Evolutionary conservation across 2,888 invertebrate genomes (phyloP), one percentile per base, ranked within the genome.

Genomic region (Anagyrus pseudococci): DNA sequence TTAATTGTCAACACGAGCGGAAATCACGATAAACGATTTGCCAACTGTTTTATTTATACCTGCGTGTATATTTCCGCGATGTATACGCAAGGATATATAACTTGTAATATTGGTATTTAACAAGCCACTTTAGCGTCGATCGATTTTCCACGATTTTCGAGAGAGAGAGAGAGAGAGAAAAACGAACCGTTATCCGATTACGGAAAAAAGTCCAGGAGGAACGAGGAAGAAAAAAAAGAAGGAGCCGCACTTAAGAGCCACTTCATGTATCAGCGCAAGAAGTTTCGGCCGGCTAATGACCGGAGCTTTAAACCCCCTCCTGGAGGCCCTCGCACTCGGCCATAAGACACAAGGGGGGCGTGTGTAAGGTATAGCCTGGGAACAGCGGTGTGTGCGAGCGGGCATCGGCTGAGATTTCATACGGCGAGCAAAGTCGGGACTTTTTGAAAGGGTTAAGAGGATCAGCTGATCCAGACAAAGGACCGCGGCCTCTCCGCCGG

Each of bases 391-490:
- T n/a, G n/a, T n/a, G n/a, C 50, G 37, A 58, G 41, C 3, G 22
- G 19, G 7, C 10, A n/a, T 37, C 48, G 8, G 13, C 59, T 52
- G 64, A 64, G 56, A 64, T 60, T 56, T 50, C 59, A 43, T 49
- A 53, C 2, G n/a, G 49, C 7, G 17, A 37, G 26, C 25, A 55
- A 53, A 26, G 29, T 46, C 46, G 37, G 37, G 50, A 55, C 55
- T 62, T 62, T 67, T 67, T 66, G 55, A 67, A 67, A 70, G 69
- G 68, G 72, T 69, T 73, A 75, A 76, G 75, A 76, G 75, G 75
- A 75, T 76, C 76, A 74, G 70, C 73, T 75, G 77, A 77, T 77
- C 75, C 72, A 75, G 77, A 79, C 77, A 76, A 77, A 78, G 77
- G 74, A 75, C 74, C 71, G 70, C 71, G 71, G 66, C 62, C 58